These are phyloP conservation scores for Drosophila quadrilineata DNA, from an alignment of 1,140 invertebrate genomes.

Conservation along the genomic window DNA sequence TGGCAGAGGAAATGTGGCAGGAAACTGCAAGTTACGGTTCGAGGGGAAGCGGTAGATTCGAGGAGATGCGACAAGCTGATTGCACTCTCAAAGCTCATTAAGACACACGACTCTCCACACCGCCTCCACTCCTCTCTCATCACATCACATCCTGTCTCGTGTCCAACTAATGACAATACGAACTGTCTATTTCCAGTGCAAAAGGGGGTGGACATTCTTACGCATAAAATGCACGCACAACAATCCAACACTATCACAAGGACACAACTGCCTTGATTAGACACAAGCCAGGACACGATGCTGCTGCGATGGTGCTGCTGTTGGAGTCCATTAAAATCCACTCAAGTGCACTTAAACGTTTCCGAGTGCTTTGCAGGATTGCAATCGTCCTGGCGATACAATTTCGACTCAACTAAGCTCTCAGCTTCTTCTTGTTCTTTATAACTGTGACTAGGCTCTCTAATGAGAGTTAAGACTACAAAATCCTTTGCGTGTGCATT, in stretches of 20 bases:
- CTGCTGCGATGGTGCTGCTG: too few relatives aligned
- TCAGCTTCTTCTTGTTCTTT: not conserved
- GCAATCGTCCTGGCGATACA: not conserved
- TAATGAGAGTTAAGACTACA: conserved; percentile 64
- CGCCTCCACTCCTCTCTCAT: too few relatives aligned
- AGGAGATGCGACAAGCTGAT: too few relatives aligned
- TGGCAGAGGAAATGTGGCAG: conserved; percentile 29
- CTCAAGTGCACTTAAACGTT: conserved; percentile 77
- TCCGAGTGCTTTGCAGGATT: conserved; percentile 61
- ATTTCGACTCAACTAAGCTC: conserved; percentile 1
- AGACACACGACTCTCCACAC: not conserved
- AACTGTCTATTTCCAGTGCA: not conserved
- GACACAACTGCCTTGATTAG: conserved; percentile 70
- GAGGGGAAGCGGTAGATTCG: not conserved
- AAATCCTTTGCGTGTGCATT: conserved; percentile 34
- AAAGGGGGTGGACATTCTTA: conserved; percentile 7
- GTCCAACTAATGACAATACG: conserved; percentile 9
- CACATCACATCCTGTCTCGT: not conserved
- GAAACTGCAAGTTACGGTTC: not conserved
- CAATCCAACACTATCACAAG: conserved; percentile 1
- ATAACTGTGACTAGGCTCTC: not conserved
- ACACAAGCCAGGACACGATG: conserved; percentile 36
- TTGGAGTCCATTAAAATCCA: conserved; percentile 74
- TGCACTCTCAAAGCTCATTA: conserved; percentile 45
- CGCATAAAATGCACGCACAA: conserved; percentile 4